phyloP scores from a whole-genome alignment of 1,140 invertebrate genomes.

The Penaeus chinensis region DNA sequence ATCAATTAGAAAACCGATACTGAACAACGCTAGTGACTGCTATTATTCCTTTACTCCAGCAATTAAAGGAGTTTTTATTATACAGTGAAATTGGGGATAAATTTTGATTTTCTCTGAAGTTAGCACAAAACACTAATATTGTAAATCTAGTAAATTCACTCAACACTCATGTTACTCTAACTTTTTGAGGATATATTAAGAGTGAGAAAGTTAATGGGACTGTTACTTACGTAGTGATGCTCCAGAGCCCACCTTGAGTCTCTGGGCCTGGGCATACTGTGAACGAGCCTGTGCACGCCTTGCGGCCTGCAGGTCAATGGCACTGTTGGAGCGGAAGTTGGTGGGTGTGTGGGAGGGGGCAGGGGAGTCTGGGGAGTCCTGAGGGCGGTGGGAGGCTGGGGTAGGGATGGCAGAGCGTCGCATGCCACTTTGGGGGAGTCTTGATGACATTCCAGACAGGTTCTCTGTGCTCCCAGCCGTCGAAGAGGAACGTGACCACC shows the following conservation, averaged over 20 bases:
- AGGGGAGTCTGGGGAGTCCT: slow-evolving; percentile 53
- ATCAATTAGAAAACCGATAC: too few relatives aligned
- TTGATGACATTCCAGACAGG: slow-evolving; percentile 51
- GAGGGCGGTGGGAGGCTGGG: slow-evolving; percentile 50
- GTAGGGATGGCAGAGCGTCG: slow-evolving; percentile 54
- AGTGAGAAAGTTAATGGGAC: slow-evolving; percentile 17
- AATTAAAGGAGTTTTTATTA: too few relatives aligned
- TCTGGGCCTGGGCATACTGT: slow-evolving; percentile 81
- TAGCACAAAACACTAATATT: too few relatives aligned
- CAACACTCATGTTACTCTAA: background rate
- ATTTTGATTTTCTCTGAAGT: too few relatives aligned
- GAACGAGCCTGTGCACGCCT: slow-evolving; percentile 85
- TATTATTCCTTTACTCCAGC: too few relatives aligned
- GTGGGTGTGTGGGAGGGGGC: slow-evolving; percentile 67
- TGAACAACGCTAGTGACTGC: too few relatives aligned
- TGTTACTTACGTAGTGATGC: slow-evolving; percentile 80
- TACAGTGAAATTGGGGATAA: too few relatives aligned
- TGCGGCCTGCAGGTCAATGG: slow-evolving; percentile 90
- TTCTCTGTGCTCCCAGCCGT: slow-evolving; percentile 64
- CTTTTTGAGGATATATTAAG: slow-evolving; percentile 1
- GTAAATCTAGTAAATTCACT: too few relatives aligned
- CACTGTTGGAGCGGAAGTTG: slow-evolving; percentile 83
- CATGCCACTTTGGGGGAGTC: slow-evolving; percentile 39
- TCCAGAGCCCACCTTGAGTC: slow-evolving; percentile 78
- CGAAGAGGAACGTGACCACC: slow-evolving; percentile 59